Percentiles rank a stretch among this genome's conserved stretches.
phyloP scores from a whole-genome alignment of 2,113 vertebrate genomes.

The Hemichromis elongatus region DNA sequence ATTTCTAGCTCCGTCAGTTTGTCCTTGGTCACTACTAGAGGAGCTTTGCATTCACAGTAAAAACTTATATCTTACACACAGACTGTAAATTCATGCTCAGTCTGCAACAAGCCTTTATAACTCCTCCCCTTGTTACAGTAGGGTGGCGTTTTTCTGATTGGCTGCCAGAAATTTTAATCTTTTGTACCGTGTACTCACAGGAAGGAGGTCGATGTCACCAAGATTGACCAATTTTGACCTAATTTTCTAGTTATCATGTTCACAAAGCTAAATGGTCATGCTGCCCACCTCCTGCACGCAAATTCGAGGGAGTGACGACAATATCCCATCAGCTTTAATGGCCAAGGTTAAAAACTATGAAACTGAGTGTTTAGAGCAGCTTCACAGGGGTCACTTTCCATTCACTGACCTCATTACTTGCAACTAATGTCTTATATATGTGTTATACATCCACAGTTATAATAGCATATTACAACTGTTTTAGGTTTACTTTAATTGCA shows the following conservation, averaged over 20 bases:
- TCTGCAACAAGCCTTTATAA: background rate
- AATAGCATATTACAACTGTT: background rate
- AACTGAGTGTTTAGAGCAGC: background rate
- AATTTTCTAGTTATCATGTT: accelerated
- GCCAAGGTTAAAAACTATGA: background rate
- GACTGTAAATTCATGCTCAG: background rate
- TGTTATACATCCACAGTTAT: accelerated
- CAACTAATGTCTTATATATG: background rate
- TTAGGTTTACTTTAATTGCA: background rate
- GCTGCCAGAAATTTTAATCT: background rate
- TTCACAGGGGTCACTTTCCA: background rate
- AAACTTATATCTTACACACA: background rate
- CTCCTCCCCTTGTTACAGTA: background rate
- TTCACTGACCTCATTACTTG: background rate
- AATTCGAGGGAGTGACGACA: background rate
- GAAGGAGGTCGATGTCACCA: background rate
- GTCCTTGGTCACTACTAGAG: background rate
- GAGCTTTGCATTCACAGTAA: accelerated
- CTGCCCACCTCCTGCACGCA: background rate
- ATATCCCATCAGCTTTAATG: background rate
- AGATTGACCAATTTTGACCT: background rate
- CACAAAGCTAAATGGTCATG: background rate
- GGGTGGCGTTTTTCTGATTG: background rate
- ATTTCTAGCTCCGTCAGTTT: background rate
- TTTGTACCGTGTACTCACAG: background rate